A percentile compares a stretch with the other conserved stretches of the same genome.
Evolutionary conservation across 2,113 vertebrate species (phyloP).

Genomic region (Osmerus eperlanus): DNA sequence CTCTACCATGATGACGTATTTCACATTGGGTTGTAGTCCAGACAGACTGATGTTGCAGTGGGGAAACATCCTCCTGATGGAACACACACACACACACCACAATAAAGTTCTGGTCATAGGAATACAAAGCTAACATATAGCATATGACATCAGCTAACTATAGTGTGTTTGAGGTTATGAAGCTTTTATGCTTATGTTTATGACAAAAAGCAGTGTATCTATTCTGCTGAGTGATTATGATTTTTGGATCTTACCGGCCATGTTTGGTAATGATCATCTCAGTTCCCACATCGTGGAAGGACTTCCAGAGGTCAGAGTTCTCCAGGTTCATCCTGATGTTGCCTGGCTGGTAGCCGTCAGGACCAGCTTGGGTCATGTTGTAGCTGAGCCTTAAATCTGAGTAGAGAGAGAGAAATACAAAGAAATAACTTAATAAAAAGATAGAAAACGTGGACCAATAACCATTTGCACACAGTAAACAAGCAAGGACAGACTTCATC

Average conservation of each 20-base stretch:
- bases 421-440: not conserved
- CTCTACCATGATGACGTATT: slow-evolving; percentile 80
- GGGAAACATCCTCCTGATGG: slow-evolving; percentile 80
- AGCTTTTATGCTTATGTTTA: not conserved
- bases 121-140: not conserved
- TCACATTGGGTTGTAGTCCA: slow-evolving; percentile 75
- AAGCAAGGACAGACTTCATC: not conserved
- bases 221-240: too few relatives aligned
- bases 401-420: not conserved
- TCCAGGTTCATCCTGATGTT: slow-evolving; percentile 72
- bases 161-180: not conserved
- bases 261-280: slow-evolving; percentile 88
- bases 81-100: slow-evolving; percentile 16
- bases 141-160: not conserved
- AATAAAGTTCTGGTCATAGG: not conserved
- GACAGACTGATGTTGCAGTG: slow-evolving; percentile 78
- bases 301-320: slow-evolving; percentile 78
- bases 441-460: not conserved
- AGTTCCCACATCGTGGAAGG: slow-evolving; percentile 76
- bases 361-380: slow-evolving; percentile 33
- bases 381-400: slow-evolving; percentile 55
- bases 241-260: slow-evolving; percentile 68
- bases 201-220: too few relatives aligned
- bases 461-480: not conserved
- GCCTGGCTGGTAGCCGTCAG: slow-evolving; percentile 57